Percentiles rank a stretch among this genome's conserved stretches.
These are phyloP conservation scores for Jacana jacana DNA, from an alignment of 2,113 vertebrate species.

Conservation along the genomic window DNA sequence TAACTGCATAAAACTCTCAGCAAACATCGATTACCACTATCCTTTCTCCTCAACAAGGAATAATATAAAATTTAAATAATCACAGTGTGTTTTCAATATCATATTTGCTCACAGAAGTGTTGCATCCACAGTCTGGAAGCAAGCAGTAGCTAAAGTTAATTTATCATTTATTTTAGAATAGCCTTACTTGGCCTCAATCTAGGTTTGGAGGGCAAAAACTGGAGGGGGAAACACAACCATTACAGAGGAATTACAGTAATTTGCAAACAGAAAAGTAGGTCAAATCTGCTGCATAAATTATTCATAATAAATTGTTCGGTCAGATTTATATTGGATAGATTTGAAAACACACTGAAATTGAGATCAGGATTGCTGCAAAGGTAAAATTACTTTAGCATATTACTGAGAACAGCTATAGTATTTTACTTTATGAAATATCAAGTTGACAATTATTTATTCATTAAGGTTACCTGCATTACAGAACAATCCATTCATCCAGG, in stretches of 20 bases:
- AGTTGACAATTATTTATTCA: constrained; percentile 41
- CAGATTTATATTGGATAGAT: background rate
- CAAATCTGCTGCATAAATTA: constrained; percentile 29
- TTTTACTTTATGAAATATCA: background rate
- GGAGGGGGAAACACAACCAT: background rate
- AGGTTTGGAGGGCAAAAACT: background rate
- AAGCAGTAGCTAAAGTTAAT: background rate
- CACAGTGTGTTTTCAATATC: background rate
- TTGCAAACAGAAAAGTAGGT: constrained; percentile 33
- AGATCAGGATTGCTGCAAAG: constrained; percentile 10
- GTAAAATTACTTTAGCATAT: background rate
- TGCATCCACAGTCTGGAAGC: background rate
- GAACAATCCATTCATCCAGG: background rate
- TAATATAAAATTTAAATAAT: background rate
- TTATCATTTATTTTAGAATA: background rate
- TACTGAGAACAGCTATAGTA: background rate
- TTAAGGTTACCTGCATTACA: constrained; percentile 22
- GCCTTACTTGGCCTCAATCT: background rate
- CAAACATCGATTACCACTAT: background rate
- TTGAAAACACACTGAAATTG: constrained; percentile 16
- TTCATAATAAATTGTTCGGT: constrained; percentile 27
- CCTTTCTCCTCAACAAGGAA: background rate
- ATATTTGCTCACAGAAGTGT: background rate
- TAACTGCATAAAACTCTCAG: background rate
- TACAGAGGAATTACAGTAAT: constrained; percentile 28